These are phyloP conservation scores for Saccostrea echinata DNA, from an alignment of 1,140 invertebrate species.

Conservation along the genomic window DNA sequence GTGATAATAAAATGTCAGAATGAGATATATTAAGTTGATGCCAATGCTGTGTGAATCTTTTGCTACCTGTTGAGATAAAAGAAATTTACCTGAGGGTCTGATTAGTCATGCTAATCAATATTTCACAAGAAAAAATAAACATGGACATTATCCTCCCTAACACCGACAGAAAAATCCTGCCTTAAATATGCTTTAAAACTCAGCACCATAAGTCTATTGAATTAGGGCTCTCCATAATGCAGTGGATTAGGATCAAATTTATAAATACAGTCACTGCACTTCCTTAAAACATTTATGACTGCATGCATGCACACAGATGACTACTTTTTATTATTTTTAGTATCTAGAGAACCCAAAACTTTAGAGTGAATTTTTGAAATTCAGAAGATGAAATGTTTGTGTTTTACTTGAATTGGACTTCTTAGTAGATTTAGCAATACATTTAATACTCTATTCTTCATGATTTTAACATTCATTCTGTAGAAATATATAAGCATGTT, in stretches of 20 bases:
- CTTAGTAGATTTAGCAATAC: no score
- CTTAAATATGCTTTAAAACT: conserved; percentile 25
- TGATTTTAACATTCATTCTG: no score
- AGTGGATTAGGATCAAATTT: conserved; percentile 17
- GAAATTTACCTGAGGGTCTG: not conserved
- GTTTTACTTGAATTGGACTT: no score
- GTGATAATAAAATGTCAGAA: not conserved
- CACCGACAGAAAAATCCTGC: not conserved
- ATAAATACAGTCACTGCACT: conserved; percentile 19
- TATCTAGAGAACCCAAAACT: no score
- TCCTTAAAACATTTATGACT: not conserved
- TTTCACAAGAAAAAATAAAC: conserved; percentile 4
- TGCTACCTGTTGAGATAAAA: not conserved
- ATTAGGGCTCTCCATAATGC: not conserved
- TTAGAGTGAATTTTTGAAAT: no score
- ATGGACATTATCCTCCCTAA: not conserved
- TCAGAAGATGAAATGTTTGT: no score
- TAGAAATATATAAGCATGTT: no score
- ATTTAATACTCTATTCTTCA: no score
- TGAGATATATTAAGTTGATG: not conserved
- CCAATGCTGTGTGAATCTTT: not conserved
- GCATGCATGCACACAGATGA: not conserved
- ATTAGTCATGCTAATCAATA: conserved; percentile 12
- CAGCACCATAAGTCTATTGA: conserved; percentile 22
- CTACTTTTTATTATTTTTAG: no score